These are phyloP conservation scores for Xestia ashworthii DNA, from an alignment of 2,888 invertebrate species.

Conservation along the genomic window DNA sequence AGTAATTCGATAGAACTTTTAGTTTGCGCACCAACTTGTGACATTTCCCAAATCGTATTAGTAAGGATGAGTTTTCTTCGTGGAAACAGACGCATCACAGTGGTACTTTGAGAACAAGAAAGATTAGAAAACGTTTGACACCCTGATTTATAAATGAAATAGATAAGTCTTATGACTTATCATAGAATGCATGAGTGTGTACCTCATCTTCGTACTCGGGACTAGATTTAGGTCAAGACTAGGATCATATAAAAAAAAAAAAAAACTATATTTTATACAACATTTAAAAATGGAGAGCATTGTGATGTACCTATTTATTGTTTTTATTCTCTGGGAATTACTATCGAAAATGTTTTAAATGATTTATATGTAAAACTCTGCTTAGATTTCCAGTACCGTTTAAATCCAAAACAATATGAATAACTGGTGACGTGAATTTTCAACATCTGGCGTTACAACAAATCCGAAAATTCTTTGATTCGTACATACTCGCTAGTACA, in stretches of 20 bases:
- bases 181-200: neutral
- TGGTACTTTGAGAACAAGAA: conserved; percentile 4
- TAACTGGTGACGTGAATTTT: conserved; percentile 32
- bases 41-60: conserved; percentile 45
- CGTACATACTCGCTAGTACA: conserved; percentile 58
- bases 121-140: neutral
- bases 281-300: neutral
- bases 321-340: neutral
- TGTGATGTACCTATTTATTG: neutral
- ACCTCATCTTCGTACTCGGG: no score
- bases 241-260: no score
- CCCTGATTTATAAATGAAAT: neutral
- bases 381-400: neutral
- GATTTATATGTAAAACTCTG: neutral
- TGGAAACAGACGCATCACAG: conserved; percentile 57
- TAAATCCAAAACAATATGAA: neutral
- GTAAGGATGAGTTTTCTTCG: conserved; percentile 31
- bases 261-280: neutral
- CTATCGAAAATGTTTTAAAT: neutral
- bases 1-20: conserved; percentile 50
- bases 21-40: conserved; percentile 47
- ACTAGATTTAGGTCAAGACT: no score
- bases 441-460: conserved; percentile 20
- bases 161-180: neutral
- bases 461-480: conserved; percentile 45